Percentiles rank a stretch among this genome's conserved stretches.
These are phyloP conservation scores for Cotesia glomerata DNA, from an alignment of 1,140 invertebrate species.

Conservation along the genomic window DNA sequence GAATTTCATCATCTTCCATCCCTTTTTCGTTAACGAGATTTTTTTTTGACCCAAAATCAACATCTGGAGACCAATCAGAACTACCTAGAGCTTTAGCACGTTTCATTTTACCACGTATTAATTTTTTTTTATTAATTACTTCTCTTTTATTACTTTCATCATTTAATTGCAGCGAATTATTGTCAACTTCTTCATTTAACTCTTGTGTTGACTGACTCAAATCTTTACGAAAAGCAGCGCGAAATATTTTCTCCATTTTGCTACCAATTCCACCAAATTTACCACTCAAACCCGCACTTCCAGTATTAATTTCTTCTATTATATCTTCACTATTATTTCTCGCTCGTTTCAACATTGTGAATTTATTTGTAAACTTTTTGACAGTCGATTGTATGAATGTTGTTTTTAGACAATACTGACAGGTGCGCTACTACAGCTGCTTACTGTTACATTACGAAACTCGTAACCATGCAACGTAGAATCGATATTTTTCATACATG, in stretches of 20 bases:
- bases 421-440: slow-evolving; percentile 8
- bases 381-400: background rate
- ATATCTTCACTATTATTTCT: slow-evolving; percentile 6
- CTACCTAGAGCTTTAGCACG: background rate
- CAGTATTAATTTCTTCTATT: background rate
- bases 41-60: background rate
- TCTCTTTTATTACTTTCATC: background rate
- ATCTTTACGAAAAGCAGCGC: slow-evolving; percentile 19
- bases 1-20: background rate
- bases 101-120: background rate
- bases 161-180: background rate
- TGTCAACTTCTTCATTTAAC: background rate
- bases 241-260: slow-evolving; percentile 21
- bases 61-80: background rate
- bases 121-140: background rate
- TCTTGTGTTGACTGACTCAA: slow-evolving; percentile 9
- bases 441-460: background rate
- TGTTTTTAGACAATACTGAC: background rate
- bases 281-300: background rate
- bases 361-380: background rate
- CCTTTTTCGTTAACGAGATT: background rate
- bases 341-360: slow-evolving; percentile 4
- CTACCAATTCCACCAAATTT: slow-evolving; percentile 14
- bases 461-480: background rate
- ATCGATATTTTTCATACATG: slow-evolving; percentile 24